Evolutionary conservation across 2,888 invertebrate species (phyloP), one percentile per base, ranked within the genome.

Genomic region (Rotaria macrura): DNA sequence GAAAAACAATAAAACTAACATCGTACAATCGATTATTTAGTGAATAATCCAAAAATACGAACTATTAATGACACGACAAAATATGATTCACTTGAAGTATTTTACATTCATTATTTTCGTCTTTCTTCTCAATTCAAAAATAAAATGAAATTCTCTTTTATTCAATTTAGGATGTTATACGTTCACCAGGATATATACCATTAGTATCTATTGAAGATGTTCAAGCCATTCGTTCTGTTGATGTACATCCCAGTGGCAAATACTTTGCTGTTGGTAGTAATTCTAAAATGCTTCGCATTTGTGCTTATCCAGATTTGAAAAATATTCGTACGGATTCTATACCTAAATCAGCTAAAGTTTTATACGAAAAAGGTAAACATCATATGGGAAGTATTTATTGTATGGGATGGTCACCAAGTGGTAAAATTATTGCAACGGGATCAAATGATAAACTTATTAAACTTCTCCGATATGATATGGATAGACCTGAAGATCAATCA

Each of bases 361-460:
- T 97, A 17, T 94, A 95, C 91, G 97, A 97, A 91, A 93, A 97
- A 72, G 87, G 88, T 85, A 97, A 97, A 91, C 97, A 98, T 90
- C 99, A 99, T 92, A 91, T 97, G 91, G 98, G 98, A 79, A 97
- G 97, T 87, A 97, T 99, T 89, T 99, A 99, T 91, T 98, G 97
- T 90, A 93, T 96, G 88, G 95, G 96, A 0, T 99, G 98, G 97
- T 97, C 95, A 86, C 95, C 96, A 0, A 94, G 95, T 86, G 99
- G 99, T 0, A 96, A 97, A 89, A 93, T 99, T 1, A 94, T 99
- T 90, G 99, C 98, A 1, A 98, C 98, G 0, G 99, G 98, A 84
- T 97, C 97, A 87, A 99, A 99, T 91, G 99, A 99, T 92, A 99
- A 99, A 91, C 96, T 96, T 0, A 95, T 99, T 87, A 96, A 97